Evolutionary conservation across 2,888 invertebrate genomes (phyloP).

Genomic region (Teleiodes luculella): DNA sequence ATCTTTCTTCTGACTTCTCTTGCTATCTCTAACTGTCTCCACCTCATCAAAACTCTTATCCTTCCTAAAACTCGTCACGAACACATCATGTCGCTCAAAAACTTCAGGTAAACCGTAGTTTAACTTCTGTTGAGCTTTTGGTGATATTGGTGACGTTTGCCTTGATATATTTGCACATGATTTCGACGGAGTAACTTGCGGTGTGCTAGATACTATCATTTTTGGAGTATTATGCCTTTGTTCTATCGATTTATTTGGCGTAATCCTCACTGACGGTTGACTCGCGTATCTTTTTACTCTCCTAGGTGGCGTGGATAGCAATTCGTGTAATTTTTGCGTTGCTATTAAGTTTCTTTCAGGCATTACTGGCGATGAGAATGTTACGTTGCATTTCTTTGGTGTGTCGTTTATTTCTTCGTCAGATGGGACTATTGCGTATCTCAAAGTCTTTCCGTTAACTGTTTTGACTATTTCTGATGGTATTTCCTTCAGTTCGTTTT

Average conservation of each 20-base stretch:
- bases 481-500: slow-evolving; percentile 76
- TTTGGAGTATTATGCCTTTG: slow-evolving; percentile 52
- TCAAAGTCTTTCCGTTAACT: slow-evolving; percentile 78
- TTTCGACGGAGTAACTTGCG: slow-evolving; percentile 67
- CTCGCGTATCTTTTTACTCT: slow-evolving; percentile 76
- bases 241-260: slow-evolving; percentile 50
- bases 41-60: slow-evolving; percentile 51
- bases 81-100: slow-evolving; percentile 59
- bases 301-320: slow-evolving; percentile 83
- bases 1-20: slow-evolving; percentile 47
- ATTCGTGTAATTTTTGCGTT: slow-evolving; percentile 86
- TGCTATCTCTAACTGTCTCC: slow-evolving; percentile 58
- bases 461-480: slow-evolving; percentile 80
- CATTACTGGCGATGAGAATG: slow-evolving; percentile 65
- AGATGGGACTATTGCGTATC: slow-evolving; percentile 80
- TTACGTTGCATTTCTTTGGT: slow-evolving; percentile 55
- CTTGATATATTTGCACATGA: slow-evolving; percentile 68
- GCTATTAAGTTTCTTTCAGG: slow-evolving; percentile 82
- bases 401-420: slow-evolving; percentile 56
- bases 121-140: slow-evolving; percentile 78
- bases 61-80: slow-evolving; percentile 64
- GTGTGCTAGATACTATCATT: slow-evolving; percentile 61
- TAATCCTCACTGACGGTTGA: slow-evolving; percentile 72
- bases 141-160: slow-evolving; percentile 62
- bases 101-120: slow-evolving; percentile 67